Conservation (phyloP, 1,140 invertebrate species). For the Meloidogyne hapla region DNA sequence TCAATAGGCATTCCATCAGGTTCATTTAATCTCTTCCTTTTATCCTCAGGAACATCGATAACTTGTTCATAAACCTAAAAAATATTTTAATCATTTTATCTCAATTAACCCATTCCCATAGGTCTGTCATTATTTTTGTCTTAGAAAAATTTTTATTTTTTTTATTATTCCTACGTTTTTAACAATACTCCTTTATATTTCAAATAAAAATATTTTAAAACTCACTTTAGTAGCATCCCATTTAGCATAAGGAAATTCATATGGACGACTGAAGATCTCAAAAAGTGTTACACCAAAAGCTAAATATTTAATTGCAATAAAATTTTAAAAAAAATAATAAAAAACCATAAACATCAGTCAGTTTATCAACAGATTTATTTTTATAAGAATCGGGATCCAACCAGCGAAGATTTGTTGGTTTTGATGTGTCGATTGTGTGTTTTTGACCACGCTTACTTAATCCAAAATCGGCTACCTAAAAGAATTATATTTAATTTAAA, state of each 20-base stretch:
- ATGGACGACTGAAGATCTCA: background rate
- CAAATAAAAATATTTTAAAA: background rate
- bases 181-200: too few species aligned
- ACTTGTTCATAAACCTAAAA: background rate
- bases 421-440: background rate
- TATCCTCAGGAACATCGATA: background rate
- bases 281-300: background rate
- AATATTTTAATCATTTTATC: too few species aligned
- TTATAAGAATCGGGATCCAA: background rate
- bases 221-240: background rate
- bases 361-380: background rate
- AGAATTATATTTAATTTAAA: background rate
- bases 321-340: background rate
- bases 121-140: too few species aligned
- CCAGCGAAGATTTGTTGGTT: background rate
- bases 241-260: conserved; percentile 2
- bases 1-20: background rate
- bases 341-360: background rate
- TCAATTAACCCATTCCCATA: too few species aligned
- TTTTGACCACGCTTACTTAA: background rate
- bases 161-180: too few species aligned
- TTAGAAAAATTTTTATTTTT: too few species aligned
- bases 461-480: background rate
- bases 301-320: background rate
- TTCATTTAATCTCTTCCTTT: background rate